Evolutionary conservation across 2,888 invertebrate species (phyloP), one percentile per base, ranked within the genome.

Genomic region (Tethea ocularis): DNA sequence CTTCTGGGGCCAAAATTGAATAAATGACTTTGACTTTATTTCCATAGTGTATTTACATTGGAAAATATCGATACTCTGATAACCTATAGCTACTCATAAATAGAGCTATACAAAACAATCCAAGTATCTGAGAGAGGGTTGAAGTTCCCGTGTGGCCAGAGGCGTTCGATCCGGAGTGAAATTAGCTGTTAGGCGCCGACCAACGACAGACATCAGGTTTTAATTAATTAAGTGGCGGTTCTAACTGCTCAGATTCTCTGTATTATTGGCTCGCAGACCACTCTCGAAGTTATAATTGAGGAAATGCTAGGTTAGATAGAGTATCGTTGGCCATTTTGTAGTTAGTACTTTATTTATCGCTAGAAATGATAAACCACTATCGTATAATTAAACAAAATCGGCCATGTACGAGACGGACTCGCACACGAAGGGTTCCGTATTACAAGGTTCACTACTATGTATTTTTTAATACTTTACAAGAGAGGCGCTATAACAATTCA

Each of bases 211-310:
- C 69, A 69, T 71, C 71, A 62, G 64, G 15, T 60, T 66, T 73
- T 76, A 77, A 80, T 82, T 83, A 83, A 83, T 82, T 80, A 76
- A 81, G 72, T 75, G 74, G 71, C 68, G 71, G 74, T 72, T 72
- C 69, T 66, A 74, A 74, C 65, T 57, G 63, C 58, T 61, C 22
- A 62, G 62, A 64, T 69, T 62, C 63, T 66, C 62, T n/a, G 8
- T 20, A 20, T 46, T 46, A 46, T 46, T 46, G 46, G 20, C 20
- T n/a, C 46, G 20, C 46, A 20, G 46, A 46, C 20, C 6, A 41
- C 6, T 38, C 38, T 38, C 8, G 33, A 10, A 33, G 13, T 11
- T 33, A 33, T 4, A 6, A 33, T 33, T 10, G 33, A 33, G 1
- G 13, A 11, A n/a, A n/a, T 33, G 11, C 33, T 33, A 2, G 33